Base-by-base conservation (phyloP, 2,888 invertebrate genomes). In the Noctua janthe region DNA sequence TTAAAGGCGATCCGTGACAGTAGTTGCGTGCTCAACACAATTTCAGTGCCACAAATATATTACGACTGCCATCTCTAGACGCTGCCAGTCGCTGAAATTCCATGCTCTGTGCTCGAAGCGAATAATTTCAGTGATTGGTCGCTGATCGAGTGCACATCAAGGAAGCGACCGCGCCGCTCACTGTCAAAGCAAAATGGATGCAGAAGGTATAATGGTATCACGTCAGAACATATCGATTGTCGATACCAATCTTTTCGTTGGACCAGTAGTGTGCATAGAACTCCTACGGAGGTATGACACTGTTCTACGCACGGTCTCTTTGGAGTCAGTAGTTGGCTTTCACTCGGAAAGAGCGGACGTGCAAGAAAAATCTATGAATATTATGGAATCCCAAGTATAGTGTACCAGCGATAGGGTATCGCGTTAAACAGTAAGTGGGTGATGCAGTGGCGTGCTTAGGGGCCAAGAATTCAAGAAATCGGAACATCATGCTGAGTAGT, bases 131-230 rank as follows among this genome's bases (percentile, higher is more conserved):
- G 86, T 73, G 90, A 91, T 91, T 88, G 87, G 84, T 74, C 84
- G 75, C 74, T 88, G 92, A 90, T 90, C 88, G 90, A 90, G 80
- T 73, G 90, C 85, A 88, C 90, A 92, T 91, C 91, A 91, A 94
- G 94, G 92, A 91, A 92, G 83, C 83, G 80, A 84, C 91, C 83
- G 81, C 81, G 80, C 88, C 92, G 84, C 88, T 93, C 92, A 94
- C 91, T 92, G 88, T 88, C 76, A 75, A 54, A 7, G 43, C 17
- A 64, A 82, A 17, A 54, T 23, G 64, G 10, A 13, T 17, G 13
- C 70, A 85, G 82, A 85, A 87, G 82, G 85, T 74, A 6, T 35
- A 69, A 69, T 67, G 56, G 10, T n/a, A 15, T 81, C 66, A 81
- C 81, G 67, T 81, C 56, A 80, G 64, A 64, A 35, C 7, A 17